A percentile compares a stretch with the other conserved stretches of the same genome.
phyloP scores from a whole-genome alignment of 2,888 invertebrate species.

The Parnassius smintheus region DNA sequence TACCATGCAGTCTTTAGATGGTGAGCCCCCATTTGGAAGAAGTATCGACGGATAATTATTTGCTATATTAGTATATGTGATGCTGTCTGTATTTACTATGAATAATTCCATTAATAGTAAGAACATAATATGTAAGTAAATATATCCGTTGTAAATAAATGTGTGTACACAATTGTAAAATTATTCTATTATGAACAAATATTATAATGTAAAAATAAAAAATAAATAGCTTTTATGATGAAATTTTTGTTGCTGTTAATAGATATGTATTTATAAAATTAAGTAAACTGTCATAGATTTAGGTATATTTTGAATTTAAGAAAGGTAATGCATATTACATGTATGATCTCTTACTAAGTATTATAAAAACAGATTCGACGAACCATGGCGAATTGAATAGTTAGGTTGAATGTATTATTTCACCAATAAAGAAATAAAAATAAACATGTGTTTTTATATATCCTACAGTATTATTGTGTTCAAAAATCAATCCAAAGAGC shows the following conservation, averaged over 20 bases:
- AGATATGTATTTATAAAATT: background rate
- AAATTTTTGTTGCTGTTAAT: background rate
- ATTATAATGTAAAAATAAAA: background rate
- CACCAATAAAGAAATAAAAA: slow-evolving; percentile 22
- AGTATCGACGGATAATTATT: slow-evolving; percentile 43
- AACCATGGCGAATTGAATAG: slow-evolving; percentile 35
- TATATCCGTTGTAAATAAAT: slow-evolving; percentile 33
- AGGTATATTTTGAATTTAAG: background rate
- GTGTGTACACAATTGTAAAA: slow-evolving; percentile 19
- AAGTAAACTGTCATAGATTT: slow-evolving; percentile 4
- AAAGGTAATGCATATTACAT: background rate
- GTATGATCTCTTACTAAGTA: slow-evolving; percentile 3
- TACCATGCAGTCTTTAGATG: slow-evolving; percentile 56
- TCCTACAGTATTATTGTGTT: too few species aligned
- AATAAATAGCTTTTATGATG: background rate
- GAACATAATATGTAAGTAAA: slow-evolving; percentile 20
- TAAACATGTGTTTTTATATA: background rate
- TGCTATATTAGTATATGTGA: background rate
- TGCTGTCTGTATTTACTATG: slow-evolving; percentile 5
- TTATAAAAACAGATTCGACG: slow-evolving; percentile 22
- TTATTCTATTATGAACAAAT: background rate
- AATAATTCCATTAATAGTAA: background rate
- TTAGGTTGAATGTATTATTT: slow-evolving; percentile 15
- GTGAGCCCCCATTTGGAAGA: slow-evolving; percentile 75
- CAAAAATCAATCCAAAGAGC: too few species aligned